Percentiles rank a stretch among this genome's conserved stretches.
Evolutionary conservation across 2,888 invertebrate genomes (phyloP).

Genomic region (Trissoscelio sp.): DNA sequence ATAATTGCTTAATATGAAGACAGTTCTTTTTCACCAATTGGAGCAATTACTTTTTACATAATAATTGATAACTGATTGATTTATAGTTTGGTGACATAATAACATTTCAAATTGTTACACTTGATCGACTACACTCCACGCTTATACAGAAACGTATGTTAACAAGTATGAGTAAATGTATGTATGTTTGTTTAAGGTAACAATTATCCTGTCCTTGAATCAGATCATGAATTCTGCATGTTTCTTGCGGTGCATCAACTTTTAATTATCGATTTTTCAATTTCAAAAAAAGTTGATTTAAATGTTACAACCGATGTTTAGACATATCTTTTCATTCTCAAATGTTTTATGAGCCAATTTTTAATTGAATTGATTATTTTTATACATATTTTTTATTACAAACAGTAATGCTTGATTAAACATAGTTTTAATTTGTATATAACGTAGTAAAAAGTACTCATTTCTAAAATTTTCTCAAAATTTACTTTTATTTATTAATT

Average conservation of each 20-base stretch:
- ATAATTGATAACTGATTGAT: constrained; percentile 1
- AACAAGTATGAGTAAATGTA: constrained; percentile 15
- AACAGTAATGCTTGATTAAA: no score
- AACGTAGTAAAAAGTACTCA: no score
- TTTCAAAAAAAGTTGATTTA: not conserved
- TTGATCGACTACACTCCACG: constrained; percentile 25
- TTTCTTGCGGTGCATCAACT: constrained; percentile 8
- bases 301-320: not conserved
- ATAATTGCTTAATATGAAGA: not conserved
- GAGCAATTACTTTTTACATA: not conserved
- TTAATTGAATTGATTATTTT: no score
- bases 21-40: not conserved
- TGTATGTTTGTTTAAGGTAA: constrained; percentile 30
- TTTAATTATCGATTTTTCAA: not conserved
- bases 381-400: no score
- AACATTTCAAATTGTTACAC: constrained; percentile 33
- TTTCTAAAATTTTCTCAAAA: no score
- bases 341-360: no score
- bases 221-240: constrained; percentile 26
- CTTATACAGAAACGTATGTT: constrained; percentile 19
- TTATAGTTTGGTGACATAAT: constrained; percentile 37
- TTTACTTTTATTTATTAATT: no score
- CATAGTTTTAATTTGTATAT: no score
- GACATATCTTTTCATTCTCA: no score
- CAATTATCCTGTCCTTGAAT: constrained; percentile 36